Evolutionary conservation across 1,140 invertebrate genomes (phyloP).

Genomic region (Pachyrhynchus sulphureomaculatus): DNA sequence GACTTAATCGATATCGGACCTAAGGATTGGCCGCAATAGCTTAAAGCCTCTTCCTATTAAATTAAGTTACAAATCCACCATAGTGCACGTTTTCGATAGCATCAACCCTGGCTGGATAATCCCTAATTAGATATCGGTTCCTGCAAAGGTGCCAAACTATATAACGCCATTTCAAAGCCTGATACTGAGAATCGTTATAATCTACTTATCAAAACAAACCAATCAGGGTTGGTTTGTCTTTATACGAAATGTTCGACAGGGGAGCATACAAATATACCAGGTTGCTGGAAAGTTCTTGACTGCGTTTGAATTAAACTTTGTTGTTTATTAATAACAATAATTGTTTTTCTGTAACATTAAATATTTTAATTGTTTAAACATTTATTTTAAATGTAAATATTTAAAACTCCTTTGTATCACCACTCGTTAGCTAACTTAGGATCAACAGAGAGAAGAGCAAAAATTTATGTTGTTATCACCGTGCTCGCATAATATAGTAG

Average conservation of each 20-base stretch:
- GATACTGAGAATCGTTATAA: constrained; percentile 31
- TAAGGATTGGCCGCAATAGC: not conserved
- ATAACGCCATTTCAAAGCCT: constrained; percentile 26
- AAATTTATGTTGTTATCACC: no score
- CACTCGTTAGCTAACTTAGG: no score
- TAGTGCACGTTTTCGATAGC: constrained; percentile 27
- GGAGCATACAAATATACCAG: no score
- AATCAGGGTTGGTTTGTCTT: constrained; percentile 13
- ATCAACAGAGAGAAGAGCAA: no score
- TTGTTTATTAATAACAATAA: no score
- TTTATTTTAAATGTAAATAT: no score
- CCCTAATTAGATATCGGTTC: constrained; percentile 39
- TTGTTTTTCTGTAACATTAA: no score
- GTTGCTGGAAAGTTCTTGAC: no score
- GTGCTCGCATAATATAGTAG: no score
- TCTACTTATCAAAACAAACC: constrained; percentile 38
- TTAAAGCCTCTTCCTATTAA: not conserved
- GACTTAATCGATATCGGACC: not conserved
- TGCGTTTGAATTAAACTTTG: no score
- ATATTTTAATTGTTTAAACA: no score
- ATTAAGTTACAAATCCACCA: not conserved
- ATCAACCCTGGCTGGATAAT: constrained; percentile 34
- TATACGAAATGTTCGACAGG: not conserved
- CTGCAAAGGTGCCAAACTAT: constrained; percentile 34
- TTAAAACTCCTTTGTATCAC: no score